Conservation (phyloP, 2,888 invertebrate genomes). For the Tenthredo livida region DNA sequence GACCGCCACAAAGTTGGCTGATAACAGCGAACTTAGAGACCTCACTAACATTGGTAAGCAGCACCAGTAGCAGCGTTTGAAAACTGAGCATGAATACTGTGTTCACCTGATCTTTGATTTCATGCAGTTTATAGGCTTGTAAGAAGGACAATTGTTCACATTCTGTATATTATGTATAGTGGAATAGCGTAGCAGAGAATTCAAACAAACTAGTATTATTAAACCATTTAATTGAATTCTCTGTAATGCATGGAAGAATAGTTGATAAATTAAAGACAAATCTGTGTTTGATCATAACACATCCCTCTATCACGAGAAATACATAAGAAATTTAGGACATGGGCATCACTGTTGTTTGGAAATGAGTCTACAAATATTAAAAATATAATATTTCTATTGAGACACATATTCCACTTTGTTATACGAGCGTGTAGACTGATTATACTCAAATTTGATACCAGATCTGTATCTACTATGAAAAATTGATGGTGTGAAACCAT, state of each 20-base stretch:
- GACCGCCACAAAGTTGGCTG: conserved; percentile 93
- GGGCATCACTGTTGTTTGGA: neutral
- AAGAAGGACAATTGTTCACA: neutral
- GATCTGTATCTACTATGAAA: neutral
- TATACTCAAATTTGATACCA: neutral
- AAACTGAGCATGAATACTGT: neutral
- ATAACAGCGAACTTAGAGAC: conserved; percentile 89
- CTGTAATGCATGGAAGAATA: neutral
- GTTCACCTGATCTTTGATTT: neutral
- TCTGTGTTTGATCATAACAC: neutral
- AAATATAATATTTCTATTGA: neutral
- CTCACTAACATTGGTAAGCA: conserved; percentile 92
- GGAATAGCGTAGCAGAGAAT: neutral
- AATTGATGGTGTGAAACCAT: neutral
- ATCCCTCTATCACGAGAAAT: neutral
- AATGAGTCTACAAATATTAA: neutral
- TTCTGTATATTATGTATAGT: neutral
- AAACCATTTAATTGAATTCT: neutral
- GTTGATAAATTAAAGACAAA: neutral
- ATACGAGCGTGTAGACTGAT: neutral
- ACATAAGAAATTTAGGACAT: neutral
- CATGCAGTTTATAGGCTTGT: neutral
- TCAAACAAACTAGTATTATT: neutral
- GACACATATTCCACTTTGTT: neutral
- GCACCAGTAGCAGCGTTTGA: neutral